A percentile compares a stretch with the other conserved stretches of the same genome.
These are phyloP conservation scores for Sebastes trivittatus DNA, from an alignment of 2,797 vertebrate genomes.

Conservation along the genomic window DNA sequence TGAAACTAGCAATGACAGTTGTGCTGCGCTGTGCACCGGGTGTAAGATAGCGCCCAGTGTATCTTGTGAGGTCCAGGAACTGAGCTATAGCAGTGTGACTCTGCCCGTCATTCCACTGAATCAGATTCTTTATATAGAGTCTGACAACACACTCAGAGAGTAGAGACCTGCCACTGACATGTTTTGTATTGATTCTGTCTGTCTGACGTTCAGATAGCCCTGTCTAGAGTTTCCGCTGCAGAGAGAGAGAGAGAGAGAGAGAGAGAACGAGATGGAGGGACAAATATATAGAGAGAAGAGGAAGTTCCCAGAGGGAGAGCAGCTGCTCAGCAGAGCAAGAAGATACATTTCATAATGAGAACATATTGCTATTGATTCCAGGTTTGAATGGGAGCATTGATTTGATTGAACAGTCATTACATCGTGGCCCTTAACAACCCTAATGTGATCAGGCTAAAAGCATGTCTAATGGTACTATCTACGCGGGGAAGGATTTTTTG, in stretches of 20 bases:
- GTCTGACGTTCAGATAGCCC: constrained; percentile 58
- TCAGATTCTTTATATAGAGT: constrained; percentile 56
- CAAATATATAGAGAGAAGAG: constrained; percentile 24
- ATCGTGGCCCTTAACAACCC: constrained; percentile 66
- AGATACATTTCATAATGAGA: constrained; percentile 79
- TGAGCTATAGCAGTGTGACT: constrained; percentile 21
- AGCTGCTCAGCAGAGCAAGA: constrained; percentile 76
- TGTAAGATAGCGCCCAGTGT: background rate
- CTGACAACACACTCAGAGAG: constrained; percentile 53
- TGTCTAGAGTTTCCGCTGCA: constrained; percentile 62
- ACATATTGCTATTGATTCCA: constrained; percentile 84
- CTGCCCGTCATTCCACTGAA: constrained; percentile 48
- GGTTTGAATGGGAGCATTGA: constrained; percentile 79
- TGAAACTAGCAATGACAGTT: background rate
- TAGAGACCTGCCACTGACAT: constrained; percentile 56
- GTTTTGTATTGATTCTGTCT: constrained; percentile 73
- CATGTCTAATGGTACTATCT: constrained; percentile 67
- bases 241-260: background rate
- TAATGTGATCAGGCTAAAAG: constrained; percentile 87
- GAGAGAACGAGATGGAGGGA: constrained; percentile 30
- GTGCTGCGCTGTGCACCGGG: background rate
- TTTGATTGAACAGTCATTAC: constrained; percentile 82
- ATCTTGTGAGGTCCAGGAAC: background rate
- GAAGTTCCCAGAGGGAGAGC: constrained; percentile 50
- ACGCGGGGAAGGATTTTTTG: constrained; percentile 18